A percentile compares a stretch with the other conserved stretches of the same genome.
phyloP scores from a whole-genome alignment of 1,140 invertebrate genomes.

The Lamellibrachia luymesi region DNA sequence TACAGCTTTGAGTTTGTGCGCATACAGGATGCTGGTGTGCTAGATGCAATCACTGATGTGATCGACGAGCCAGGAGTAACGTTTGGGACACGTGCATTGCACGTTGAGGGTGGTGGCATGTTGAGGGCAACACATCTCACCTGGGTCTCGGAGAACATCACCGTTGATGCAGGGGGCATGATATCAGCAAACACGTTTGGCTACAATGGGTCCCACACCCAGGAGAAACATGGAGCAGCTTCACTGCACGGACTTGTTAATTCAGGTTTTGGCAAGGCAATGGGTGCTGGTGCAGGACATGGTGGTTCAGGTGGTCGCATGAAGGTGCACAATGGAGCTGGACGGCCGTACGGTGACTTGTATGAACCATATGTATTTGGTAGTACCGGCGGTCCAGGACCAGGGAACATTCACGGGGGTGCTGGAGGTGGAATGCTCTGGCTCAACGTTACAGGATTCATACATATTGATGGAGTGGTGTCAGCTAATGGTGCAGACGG shows the following conservation, averaged over 20 bases:
- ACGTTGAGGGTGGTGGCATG: slow-evolving; percentile 43
- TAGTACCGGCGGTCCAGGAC: slow-evolving; percentile 35
- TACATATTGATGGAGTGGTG: slow-evolving; percentile 43
- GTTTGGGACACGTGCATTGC: slow-evolving; percentile 32
- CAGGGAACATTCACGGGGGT: slow-evolving; percentile 33
- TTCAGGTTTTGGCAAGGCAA: slow-evolving; percentile 29
- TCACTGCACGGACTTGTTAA: slow-evolving; percentile 43
- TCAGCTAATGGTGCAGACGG: slow-evolving; percentile 39
- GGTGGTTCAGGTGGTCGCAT: slow-evolving; percentile 39
- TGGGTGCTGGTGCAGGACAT: slow-evolving; percentile 37
- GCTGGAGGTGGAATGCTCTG: slow-evolving; percentile 41
- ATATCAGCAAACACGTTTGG: slow-evolving; percentile 41
- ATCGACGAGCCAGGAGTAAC: slow-evolving; percentile 38
- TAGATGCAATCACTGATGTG: slow-evolving; percentile 42
- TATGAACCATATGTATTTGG: slow-evolving; percentile 42
- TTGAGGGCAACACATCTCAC: slow-evolving; percentile 41
- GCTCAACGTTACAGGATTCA: slow-evolving; percentile 45
- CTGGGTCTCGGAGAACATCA: slow-evolving; percentile 39
- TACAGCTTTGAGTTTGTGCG: slow-evolving; percentile 37
- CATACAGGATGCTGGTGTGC: slow-evolving; percentile 39
- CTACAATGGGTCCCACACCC: slow-evolving; percentile 34
- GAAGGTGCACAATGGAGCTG: slow-evolving; percentile 25
- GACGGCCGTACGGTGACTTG: slow-evolving; percentile 43
- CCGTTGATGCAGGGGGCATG: slow-evolving; percentile 40
- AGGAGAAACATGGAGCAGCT: slow-evolving; percentile 33